A percentile compares a stretch with the other conserved stretches of the same genome.
Evolutionary conservation across 2,888 invertebrate species (phyloP).

Genomic region (Hetaerina titia): DNA sequence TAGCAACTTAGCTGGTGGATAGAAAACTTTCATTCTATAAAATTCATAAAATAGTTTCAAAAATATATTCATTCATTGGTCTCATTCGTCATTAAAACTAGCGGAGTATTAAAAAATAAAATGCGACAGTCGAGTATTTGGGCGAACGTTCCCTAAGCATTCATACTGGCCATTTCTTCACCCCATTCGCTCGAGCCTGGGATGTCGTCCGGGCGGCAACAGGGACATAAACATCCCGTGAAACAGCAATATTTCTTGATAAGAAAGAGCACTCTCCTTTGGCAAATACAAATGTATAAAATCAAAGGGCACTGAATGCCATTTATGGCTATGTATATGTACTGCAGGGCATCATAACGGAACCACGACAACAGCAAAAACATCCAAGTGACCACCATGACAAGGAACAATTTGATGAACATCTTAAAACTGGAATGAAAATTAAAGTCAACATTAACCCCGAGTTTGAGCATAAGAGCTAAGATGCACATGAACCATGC

Average conservation of each 20-base stretch:
- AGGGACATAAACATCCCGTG: constrained; percentile 79
- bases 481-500: too few relatives aligned
- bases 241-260: constrained; percentile 90
- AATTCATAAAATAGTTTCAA: constrained; percentile 14
- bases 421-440: constrained; percentile 85
- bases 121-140: not conserved
- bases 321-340: constrained; percentile 87
- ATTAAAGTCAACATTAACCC: not conserved
- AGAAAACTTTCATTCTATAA: not conserved
- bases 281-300: constrained; percentile 88
- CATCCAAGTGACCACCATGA: constrained; percentile 88
- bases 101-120: not conserved
- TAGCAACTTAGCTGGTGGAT: not conserved
- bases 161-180: constrained; percentile 93
- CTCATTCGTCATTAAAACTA: not conserved
- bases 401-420: constrained; percentile 86
- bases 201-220: constrained; percentile 80
- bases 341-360: constrained; percentile 85
- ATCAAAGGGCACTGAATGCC: constrained; percentile 87
- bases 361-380: constrained; percentile 88
- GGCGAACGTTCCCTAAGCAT: constrained; percentile 77
- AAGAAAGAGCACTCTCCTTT: constrained; percentile 88
- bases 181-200: constrained; percentile 84
- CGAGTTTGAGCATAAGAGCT: too few relatives aligned
- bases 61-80: not conserved